Base-by-base conservation (phyloP, 2,113 vertebrate species). In the Patagioenas fasciata region DNA sequence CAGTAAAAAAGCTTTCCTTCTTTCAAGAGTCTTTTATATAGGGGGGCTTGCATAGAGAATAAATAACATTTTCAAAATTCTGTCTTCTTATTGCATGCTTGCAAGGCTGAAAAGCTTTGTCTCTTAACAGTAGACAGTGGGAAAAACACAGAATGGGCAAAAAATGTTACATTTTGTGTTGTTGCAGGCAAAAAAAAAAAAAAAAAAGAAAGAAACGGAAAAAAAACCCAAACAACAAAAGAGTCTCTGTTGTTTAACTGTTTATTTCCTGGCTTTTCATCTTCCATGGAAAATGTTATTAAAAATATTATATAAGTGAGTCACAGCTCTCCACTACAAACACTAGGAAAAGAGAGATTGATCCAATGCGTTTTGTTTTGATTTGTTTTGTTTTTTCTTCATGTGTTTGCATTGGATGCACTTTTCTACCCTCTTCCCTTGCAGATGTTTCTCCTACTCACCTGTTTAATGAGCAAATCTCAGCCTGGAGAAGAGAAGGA, bases 221-320 rank as follows among this genome's bases (percentile, higher is more conserved):
- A 3, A 21, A 26, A 15, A 14, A 50, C 12, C 1, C n/a, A n/a
- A n/a, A 14, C 40, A 3, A 6, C 7, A 62, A 4, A 0, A 0
- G 6, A 4, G 5, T 15, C 20, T 20, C 78, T 67, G 42, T 17
- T 74, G 11, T 47, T 87, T 56, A 70, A 91, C 50, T 69, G 2
- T 40, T 75, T 72, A 5, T 62, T 36, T 74, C 18, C 42, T 67
- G 1, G 0, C 0, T 80, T 83, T 80, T 84, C 18, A 6, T 38
- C 44, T 74, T 47, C 15, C 8, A 13, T 13, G 9, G 53, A 25
- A 79, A 93, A 78, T n/a, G 29, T 7, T 53, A 28, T 24, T 67
- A 62, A 80, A 74, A 57, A 19, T 56, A 16, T 2, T 44, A 47
- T 19, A 47, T 47, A 2, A 34, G 17, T 66, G 29, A 48, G 34